These are phyloP conservation scores for Dyspetes luteomarginatus DNA, from an alignment of 2,888 invertebrate genomes.

Conservation along the genomic window DNA sequence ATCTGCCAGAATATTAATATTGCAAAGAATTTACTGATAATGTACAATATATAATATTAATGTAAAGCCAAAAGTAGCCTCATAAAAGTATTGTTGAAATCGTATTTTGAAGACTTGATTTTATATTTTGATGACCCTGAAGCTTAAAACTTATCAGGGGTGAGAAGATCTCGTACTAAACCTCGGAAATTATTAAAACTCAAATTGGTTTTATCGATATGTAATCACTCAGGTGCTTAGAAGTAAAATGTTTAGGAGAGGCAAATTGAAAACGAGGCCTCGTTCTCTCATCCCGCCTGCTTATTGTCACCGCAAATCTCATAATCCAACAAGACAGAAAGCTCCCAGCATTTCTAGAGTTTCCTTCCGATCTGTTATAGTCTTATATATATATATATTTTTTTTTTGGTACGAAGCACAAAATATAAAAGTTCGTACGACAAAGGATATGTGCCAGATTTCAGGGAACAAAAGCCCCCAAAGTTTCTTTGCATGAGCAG, in stretches of 20 bases:
- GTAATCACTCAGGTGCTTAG: not conserved
- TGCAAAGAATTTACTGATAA: too few relatives aligned
- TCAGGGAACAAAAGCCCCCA: conserved; percentile 17
- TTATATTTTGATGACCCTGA: too few relatives aligned
- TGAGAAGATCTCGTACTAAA: too few relatives aligned
- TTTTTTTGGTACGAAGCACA: conserved; percentile 2
- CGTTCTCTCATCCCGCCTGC: conserved; percentile 11
- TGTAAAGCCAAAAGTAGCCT: too few relatives aligned
- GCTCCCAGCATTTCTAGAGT: conserved; percentile 55
- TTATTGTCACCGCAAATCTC: conserved; percentile 61
- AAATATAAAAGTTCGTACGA: conserved; percentile 48
- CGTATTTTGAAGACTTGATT: too few relatives aligned
- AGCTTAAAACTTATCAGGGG: too few relatives aligned
- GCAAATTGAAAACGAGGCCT: conserved; percentile 34
- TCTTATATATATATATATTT: not conserved
- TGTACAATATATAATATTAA: too few relatives aligned
- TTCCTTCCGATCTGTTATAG: conserved; percentile 31
- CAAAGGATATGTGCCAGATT: conserved; percentile 51
- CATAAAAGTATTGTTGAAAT: too few relatives aligned
- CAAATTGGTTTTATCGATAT: too few relatives aligned
- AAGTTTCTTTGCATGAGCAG: not conserved
- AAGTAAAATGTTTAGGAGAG: conserved; percentile 2
- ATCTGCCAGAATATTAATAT: too few relatives aligned
- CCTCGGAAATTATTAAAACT: too few relatives aligned
- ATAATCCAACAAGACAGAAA: conserved; percentile 55